Base-by-base conservation (phyloP, 2,888 invertebrate genomes). In the Rotaria sp. region DNA sequence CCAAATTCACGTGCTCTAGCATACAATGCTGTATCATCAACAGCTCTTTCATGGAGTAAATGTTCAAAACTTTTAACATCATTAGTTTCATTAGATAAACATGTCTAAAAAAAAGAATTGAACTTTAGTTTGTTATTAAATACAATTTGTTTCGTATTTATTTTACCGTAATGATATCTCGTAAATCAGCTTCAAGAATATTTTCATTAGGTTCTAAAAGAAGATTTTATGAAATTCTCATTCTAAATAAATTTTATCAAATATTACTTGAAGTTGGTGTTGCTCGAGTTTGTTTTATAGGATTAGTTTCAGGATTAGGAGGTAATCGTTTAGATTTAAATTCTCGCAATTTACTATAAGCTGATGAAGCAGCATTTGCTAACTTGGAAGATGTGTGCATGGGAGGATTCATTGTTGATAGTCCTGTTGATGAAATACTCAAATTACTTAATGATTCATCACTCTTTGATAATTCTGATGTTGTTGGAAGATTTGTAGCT, bases 1-100 rank as follows among this genome's bases (percentile, higher is more conserved):
- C 80, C 80, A 26, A 80, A 80, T 80, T 80, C 45, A 15, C n/a
- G 26, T 80, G 80, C 80, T n/a, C 26, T 45, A 45, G 80, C 80
- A n/a, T 41, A 80, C 2, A 80, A 1, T 26, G 5, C 21, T 45
- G 80, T 45, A 80, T 80, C 45, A 80, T 80, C 41, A 13, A 80
- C 45, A 45, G 41, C 10, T 24, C 26, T 24, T 45, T 80, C 80
- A 21, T 80, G 80, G 3, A 80, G n/a, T n/a, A 80, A n/a, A 80
- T 41, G 45, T 10, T 80, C 80, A 26, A 80, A 26, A 80, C 5
- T 35, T 24, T 80, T 1, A 45, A 80, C 11, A n/a, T 80, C 80
- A 45, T 26, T 45, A n/a, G 0, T 80, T 45, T 80, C n/a, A 80
- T 80, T 45, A n/a, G 45, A 80, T n/a, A 80, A 80, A n/a, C 26